These are phyloP conservation scores for Tichodroma muraria DNA, from an alignment of 2,113 vertebrate species.

Conservation along the genomic window DNA sequence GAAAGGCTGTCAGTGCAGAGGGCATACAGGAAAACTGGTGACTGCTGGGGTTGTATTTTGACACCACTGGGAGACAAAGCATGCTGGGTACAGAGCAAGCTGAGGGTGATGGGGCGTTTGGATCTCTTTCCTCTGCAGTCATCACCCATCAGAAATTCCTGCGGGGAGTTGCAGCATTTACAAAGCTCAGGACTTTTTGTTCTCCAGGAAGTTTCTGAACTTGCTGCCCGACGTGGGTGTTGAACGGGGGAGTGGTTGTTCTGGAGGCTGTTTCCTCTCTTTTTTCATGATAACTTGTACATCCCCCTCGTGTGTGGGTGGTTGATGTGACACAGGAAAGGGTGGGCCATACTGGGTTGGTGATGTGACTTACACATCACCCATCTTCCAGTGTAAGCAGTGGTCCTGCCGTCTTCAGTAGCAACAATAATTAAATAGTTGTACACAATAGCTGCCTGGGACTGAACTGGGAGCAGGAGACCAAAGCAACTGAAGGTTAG, in stretches of 20 bases:
- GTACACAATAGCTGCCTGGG: neutral
- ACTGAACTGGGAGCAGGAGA: neutral
- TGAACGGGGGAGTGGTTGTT: neutral
- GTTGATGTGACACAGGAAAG: neutral
- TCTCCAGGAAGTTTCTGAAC: neutral
- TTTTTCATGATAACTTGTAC: neutral
- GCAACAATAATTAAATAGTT: neutral
- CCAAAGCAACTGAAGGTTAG: neutral
- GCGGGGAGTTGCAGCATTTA: neutral
- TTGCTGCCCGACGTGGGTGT: neutral
- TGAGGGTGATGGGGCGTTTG: rapidly evolving
- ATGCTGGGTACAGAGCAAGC: rapidly evolving
- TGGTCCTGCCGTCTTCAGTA: neutral
- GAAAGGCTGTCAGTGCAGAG: neutral
- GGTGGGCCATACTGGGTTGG: neutral
- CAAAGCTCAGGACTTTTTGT: neutral
- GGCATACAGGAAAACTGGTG: neutral
- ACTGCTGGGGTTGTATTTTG: neutral
- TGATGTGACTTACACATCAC: neutral
- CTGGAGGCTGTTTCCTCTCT: neutral
- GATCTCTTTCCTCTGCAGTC: neutral
- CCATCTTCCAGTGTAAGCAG: neutral
- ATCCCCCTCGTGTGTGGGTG: neutral
- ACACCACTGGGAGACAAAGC: too few species aligned
- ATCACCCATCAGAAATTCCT: neutral